Evolutionary conservation across 2,888 invertebrate genomes (phyloP).

Genomic region (Dicyrtomina minuta): DNA sequence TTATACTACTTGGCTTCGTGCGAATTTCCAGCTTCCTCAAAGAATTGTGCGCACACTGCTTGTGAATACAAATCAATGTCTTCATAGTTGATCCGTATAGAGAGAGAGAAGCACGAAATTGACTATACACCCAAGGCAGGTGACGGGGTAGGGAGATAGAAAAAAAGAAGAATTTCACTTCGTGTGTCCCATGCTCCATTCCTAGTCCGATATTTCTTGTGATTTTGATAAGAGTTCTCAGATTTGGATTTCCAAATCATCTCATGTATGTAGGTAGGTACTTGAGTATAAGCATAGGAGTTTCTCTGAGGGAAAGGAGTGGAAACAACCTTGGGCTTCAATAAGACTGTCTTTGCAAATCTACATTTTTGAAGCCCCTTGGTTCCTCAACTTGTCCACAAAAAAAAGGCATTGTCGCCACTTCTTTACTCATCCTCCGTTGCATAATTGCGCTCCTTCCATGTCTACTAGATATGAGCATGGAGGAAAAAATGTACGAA

Average conservation of each 20-base stretch:
- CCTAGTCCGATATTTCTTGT: too few relatives aligned
- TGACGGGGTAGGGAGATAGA: not conserved
- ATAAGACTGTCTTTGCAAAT: not conserved
- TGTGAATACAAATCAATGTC: not conserved
- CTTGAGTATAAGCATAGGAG: too few relatives aligned
- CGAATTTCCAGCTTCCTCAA: too few relatives aligned
- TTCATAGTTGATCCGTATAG: slow-evolving; percentile 5
- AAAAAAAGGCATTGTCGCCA: not conserved
- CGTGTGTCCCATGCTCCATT: too few relatives aligned
- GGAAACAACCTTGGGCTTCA: slow-evolving; percentile 2
- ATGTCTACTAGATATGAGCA: not conserved
- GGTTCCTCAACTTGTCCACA: not conserved
- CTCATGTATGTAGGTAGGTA: too few relatives aligned
- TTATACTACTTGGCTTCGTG: too few relatives aligned
- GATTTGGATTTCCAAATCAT: too few relatives aligned
- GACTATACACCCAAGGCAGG: not conserved
- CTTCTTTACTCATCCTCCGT: not conserved
- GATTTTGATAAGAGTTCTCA: too few relatives aligned
- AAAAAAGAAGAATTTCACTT: not conserved
- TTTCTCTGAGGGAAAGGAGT: not conserved
- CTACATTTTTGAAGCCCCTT: too few relatives aligned
- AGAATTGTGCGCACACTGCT: too few relatives aligned
- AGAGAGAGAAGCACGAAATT: not conserved
- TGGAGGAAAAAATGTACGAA: not conserved
- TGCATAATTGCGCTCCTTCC: not conserved